phyloP scores from a whole-genome alignment of 30 jellyfish, hydroid and myxozoan species.

The Phacellophora camtschatica region DNA sequence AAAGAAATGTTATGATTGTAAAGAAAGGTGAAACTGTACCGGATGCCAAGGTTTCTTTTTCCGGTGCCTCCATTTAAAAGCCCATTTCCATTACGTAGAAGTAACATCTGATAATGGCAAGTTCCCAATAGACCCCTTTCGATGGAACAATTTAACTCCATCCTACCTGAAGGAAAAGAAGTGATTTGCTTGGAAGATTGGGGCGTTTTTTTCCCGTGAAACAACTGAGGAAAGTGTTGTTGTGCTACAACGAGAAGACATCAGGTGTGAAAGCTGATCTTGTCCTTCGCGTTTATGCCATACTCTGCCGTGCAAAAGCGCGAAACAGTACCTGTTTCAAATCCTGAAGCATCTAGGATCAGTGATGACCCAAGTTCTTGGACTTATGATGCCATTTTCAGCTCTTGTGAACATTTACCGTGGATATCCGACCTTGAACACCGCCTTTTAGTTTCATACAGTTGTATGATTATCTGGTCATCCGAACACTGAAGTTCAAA shows the following conservation, averaged over 20 bases:
- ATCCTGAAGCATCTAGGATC: too few species aligned
- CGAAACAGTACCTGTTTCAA: too few species aligned
- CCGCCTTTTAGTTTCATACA: constrained; percentile 20
- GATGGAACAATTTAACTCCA: too few species aligned
- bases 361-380: too few species aligned
- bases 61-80: too few species aligned
- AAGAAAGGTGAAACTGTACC: too few species aligned
- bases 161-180: constrained; percentile 14
- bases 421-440: constrained; percentile 49
- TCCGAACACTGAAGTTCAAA: constrained; percentile 45
- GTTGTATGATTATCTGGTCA: constrained; percentile 47
- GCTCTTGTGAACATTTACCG: constrained; percentile 31
- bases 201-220: constrained; percentile 6
- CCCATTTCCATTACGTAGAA: too few species aligned
- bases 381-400: constrained; percentile 18
- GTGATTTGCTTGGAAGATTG: background rate
- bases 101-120: too few species aligned
- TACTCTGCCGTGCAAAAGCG: background rate
- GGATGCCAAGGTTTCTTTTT: too few species aligned
- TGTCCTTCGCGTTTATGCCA: constrained; percentile 41
- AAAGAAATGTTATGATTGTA: too few species aligned
- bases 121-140: too few species aligned
- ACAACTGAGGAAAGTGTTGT: constrained; percentile 14
- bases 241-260: constrained; percentile 1
- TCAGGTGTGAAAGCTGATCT: constrained; percentile 59